phyloP scores from a whole-genome alignment of 1,140 invertebrate genomes.

The Helicoverpa zea region DNA sequence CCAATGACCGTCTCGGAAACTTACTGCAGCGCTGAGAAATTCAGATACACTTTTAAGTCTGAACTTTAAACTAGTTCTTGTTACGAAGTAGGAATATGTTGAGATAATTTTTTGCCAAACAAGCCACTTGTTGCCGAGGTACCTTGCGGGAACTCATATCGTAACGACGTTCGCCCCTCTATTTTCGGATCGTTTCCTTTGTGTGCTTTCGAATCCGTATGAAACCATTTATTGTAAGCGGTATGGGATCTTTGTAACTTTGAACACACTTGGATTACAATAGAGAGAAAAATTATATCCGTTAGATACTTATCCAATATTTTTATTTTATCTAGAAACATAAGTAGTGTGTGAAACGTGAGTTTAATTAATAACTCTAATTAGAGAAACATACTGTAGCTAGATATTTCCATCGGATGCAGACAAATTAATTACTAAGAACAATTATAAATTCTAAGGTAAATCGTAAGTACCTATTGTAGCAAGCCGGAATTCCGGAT shows the following conservation, averaged over 20 bases:
- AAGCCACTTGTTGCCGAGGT: slow-evolving; percentile 30
- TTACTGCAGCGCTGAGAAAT: slow-evolving; percentile 16
- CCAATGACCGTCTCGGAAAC: slow-evolving; percentile 22
- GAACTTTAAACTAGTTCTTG: slow-evolving; percentile 6
- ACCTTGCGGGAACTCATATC: slow-evolving; percentile 11
- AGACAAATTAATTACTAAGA: slow-evolving; percentile 21
- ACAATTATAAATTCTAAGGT: slow-evolving; percentile 6
- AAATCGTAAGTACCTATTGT: slow-evolving; percentile 30
- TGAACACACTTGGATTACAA: too few species aligned
- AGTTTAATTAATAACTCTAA: background rate
- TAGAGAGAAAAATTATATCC: too few species aligned
- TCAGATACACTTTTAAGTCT: slow-evolving; percentile 31
- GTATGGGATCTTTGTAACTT: background rate
- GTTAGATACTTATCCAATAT: too few species aligned
- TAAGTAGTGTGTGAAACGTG: background rate
- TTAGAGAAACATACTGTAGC: background rate
- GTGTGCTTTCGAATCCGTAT: slow-evolving; percentile 2
- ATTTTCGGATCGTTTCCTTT: slow-evolving; percentile 24
- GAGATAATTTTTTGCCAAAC: slow-evolving; percentile 8
- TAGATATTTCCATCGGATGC: background rate
- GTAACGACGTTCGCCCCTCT: slow-evolving; percentile 11
- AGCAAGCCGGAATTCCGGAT: slow-evolving; percentile 11
- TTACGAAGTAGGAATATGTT: slow-evolving; percentile 18
- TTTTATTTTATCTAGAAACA: background rate
- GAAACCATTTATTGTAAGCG: slow-evolving; percentile 7